Evolutionary conservation across 2,113 vertebrate species (phyloP).

Genomic region (Hystrix brachyura): DNA sequence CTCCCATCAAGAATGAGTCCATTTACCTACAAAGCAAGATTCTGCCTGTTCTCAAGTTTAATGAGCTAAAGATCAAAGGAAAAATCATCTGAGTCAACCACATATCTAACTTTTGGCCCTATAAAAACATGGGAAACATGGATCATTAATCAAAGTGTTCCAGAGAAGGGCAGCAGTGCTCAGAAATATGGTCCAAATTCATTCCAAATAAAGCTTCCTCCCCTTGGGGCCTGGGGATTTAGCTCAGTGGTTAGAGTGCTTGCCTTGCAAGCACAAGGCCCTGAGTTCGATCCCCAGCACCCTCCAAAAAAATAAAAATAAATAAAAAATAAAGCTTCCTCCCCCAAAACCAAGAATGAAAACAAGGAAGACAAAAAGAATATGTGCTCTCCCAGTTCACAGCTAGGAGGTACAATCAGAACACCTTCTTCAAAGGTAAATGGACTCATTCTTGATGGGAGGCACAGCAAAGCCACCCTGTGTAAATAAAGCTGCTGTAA

Average conservation of each 20-base stretch:
- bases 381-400: neutral
- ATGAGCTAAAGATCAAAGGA: constrained; percentile 37
- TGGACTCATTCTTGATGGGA: no score
- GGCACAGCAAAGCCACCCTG: no score
- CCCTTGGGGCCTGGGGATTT: no score
- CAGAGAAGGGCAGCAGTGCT: neutral
- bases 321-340: no score
- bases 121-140: neutral
- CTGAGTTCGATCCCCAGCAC: no score
- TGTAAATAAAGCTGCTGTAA: no score
- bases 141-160: neutral
- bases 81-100: neutral
- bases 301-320: no score
- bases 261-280: no score
- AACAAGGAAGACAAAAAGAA: neutral
- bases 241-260: no score
- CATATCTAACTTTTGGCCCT: neutral
- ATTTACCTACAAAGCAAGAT: neutral
- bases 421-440: no score
- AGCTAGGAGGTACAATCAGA: neutral
- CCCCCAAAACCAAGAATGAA: neutral
- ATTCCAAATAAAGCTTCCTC: neutral
- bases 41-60: constrained; percentile 8
- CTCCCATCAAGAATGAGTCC: neutral
- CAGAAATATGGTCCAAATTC: neutral